Evolutionary conservation across 2,888 invertebrate species (phyloP).

Genomic region (Drosophila kambysellisi): DNA sequence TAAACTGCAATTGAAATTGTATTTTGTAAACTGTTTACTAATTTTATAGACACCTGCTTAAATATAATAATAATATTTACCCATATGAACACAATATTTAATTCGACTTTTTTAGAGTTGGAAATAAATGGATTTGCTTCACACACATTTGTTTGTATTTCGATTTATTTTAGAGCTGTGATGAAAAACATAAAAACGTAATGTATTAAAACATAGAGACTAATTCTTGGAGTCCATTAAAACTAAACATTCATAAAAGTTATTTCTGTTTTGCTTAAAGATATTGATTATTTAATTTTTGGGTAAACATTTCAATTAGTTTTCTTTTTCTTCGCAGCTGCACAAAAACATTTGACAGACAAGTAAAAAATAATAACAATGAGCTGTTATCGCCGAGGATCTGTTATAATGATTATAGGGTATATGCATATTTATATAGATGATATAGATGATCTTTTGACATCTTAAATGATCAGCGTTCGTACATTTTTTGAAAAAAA

Average conservation of each 20-base stretch:
- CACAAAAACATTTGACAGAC: slow-evolving; percentile 10
- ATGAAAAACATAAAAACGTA: neutral
- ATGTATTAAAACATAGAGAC: slow-evolving; percentile 2
- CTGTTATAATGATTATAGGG: neutral
- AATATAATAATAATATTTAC: slow-evolving; percentile 43
- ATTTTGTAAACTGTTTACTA: slow-evolving; percentile 69
- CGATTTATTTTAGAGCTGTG: slow-evolving; percentile 8
- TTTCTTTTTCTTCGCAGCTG: slow-evolving; percentile 34
- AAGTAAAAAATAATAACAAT: slow-evolving; percentile 5
- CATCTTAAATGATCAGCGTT: neutral
- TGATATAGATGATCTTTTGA: neutral
- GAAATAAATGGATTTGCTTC: slow-evolving; percentile 44
- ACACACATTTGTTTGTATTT: slow-evolving; percentile 14
- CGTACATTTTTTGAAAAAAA: slow-evolving; percentile 14
- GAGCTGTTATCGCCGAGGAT: slow-evolving; percentile 1
- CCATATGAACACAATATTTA: slow-evolving; percentile 38
- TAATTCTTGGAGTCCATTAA: slow-evolving; percentile 11
- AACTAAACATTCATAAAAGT: slow-evolving; percentile 14
- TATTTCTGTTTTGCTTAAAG: neutral
- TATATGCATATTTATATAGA: neutral
- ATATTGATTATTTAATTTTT: neutral
- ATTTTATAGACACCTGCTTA: slow-evolving; percentile 60
- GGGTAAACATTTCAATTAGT: slow-evolving; percentile 3
- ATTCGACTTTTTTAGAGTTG: slow-evolving; percentile 29
- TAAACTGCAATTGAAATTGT: slow-evolving; percentile 58